Evolutionary conservation across 2,113 vertebrate genomes (phyloP).

Genomic region (Axis porcinus): DNA sequence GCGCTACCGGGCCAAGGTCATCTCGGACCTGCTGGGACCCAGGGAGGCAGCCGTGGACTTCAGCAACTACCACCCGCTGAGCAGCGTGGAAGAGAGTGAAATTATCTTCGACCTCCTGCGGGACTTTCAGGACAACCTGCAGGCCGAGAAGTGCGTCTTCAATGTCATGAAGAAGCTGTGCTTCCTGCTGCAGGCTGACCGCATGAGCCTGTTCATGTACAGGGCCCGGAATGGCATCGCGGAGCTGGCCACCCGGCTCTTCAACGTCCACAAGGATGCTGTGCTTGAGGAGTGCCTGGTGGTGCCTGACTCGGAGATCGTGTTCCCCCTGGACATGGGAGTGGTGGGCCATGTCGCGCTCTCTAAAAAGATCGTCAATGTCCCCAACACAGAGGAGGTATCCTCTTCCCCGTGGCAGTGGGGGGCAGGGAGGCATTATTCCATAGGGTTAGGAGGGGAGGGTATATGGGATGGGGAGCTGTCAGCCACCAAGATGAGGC

Average conservation of each 20-base stretch:
- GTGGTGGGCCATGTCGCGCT: constrained; percentile 88
- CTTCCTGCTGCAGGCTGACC: constrained; percentile 86
- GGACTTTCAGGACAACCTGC: constrained; percentile 89
- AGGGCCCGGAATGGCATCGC: constrained; percentile 87
- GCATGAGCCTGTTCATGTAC: constrained; percentile 93
- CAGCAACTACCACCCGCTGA: constrained; percentile 77
- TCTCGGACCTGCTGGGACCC: constrained; percentile 83
- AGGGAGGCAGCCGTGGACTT: constrained; percentile 77
- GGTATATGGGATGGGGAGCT: background rate
- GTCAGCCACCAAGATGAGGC: background rate
- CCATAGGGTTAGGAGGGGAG: background rate
- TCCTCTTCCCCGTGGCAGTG: background rate
- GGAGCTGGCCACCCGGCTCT: constrained; percentile 90
- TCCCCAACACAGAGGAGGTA: constrained; percentile 85
- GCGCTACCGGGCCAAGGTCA: constrained; percentile 82
- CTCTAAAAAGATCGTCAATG: constrained; percentile 86
- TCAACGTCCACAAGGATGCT: constrained; percentile 86
- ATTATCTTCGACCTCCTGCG: constrained; percentile 89
- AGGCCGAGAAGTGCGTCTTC: constrained; percentile 86
- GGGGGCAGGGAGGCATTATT: background rate
- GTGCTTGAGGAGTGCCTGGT: constrained; percentile 88
- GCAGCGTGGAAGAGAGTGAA: constrained; percentile 88
- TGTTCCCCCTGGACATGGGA: constrained; percentile 90
- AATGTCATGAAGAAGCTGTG: constrained; percentile 87
- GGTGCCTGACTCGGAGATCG: constrained; percentile 88